Percentiles rank a stretch among this genome's conserved stretches.
Evolutionary conservation across 1,140 invertebrate species (phyloP).

Genomic region (Eumeta japonica): DNA sequence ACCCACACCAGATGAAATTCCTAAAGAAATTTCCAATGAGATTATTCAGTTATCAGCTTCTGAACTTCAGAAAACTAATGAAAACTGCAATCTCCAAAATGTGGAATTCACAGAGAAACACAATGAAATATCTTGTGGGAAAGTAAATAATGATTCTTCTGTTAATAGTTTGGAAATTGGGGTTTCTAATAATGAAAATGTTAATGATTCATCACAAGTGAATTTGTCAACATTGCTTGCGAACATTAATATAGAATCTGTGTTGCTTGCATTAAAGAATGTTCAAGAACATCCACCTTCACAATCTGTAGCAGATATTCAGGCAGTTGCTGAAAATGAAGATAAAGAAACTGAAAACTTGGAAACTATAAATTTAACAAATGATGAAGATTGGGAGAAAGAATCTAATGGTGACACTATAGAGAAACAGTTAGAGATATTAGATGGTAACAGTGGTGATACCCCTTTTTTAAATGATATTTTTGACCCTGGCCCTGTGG

Average conservation of each 20-base stretch:
- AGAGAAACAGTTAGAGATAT: slow-evolving; percentile 33
- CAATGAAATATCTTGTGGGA: too few species aligned
- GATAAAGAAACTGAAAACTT: slow-evolving; percentile 11
- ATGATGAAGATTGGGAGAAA: slow-evolving; percentile 50
- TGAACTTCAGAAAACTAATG: too few species aligned
- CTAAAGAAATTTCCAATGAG: slow-evolving; percentile 19
- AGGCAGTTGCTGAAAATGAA: background rate
- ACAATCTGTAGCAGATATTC: too few species aligned
- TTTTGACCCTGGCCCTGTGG: slow-evolving; percentile 48
- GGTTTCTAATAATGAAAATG: too few species aligned
- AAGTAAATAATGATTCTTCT: too few species aligned
- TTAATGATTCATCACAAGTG: background rate
- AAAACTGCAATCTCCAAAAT: too few species aligned
- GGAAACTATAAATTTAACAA: slow-evolving; percentile 48
- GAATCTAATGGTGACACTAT: slow-evolving; percentile 46
- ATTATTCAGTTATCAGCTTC: slow-evolving; percentile 14
- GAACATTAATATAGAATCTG: slow-evolving; percentile 39
- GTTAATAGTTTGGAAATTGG: too few species aligned
- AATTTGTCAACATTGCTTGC: slow-evolving; percentile 5
- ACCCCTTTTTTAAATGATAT: slow-evolving; percentile 54
- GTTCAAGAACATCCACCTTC: slow-evolving; percentile 25
- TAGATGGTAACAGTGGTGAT: slow-evolving; percentile 37
- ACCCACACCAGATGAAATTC: slow-evolving; percentile 11
- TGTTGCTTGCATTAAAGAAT: slow-evolving; percentile 43
- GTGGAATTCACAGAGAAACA: too few species aligned